Evolutionary conservation across 2,797 vertebrate species (phyloP), one percentile per base, ranked within the genome.

Genomic region (Chaenodraco wilsoni): DNA sequence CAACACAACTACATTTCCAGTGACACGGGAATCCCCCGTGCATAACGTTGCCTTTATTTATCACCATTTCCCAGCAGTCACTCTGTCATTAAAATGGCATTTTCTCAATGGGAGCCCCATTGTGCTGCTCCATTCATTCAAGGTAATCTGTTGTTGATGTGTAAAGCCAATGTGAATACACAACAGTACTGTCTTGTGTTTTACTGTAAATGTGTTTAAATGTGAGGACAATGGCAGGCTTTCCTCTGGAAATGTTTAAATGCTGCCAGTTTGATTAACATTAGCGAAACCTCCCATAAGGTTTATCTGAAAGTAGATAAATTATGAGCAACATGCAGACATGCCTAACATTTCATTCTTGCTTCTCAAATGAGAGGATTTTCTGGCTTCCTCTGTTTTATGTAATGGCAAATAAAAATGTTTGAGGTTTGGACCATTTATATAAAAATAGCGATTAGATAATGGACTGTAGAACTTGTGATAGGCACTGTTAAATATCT

Each of bases 31-130:
- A 70, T 74, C 78, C 67, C 78, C 73, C 2, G 57, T 61, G 69
- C 43, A 50, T 68, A 73, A 74, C 43, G 62, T 61, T 1, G 1
- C 56, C 4, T 37, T 48, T 23, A 69, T 79, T 77, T 37, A 67
- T 69, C 64, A 23, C 7, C 0, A 8, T 71, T 83, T 82, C 69
- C 82, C 69, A 68, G 55, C 61, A 61, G 40, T 67, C 50, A 27
- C 27, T 49, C 40, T 21, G 55, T 62, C 64, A 63, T 72, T 65
- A 54, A 74, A 61, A 44, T 21, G 45, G 8, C 51, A 66, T 68
- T 65, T 80, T 85, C 74, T 68, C 52, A 41, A 19, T n/a, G 15
- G 50, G 68, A 44, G 72, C 31, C 11, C 74, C 58, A 74, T 85
- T 85, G 84, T 41, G 59, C 62, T 49, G 46, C 4, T 3, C 12